Conservation (phyloP, 2,888 invertebrate species). For the Macrostomum cliftonense region DNA sequence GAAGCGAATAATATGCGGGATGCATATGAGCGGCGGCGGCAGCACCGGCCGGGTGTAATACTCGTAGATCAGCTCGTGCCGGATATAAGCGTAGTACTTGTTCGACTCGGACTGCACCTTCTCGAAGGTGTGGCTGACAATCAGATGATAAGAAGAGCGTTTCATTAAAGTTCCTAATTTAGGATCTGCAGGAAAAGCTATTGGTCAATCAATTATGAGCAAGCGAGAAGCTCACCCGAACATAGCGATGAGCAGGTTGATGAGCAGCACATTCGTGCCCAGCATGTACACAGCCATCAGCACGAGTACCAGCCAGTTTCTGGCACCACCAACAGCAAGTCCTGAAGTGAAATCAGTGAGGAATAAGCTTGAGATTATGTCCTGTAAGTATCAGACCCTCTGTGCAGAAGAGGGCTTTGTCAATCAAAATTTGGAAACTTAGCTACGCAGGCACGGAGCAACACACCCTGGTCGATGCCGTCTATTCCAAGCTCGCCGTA, state of each 20-base stretch:
- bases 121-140: conserved; percentile 6
- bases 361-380: no score
- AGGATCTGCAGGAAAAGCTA: no score
- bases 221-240: conserved; percentile 33
- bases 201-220: no score
- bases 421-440: no score
- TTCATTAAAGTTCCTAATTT: no score
- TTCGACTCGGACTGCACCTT: conserved; percentile 5
- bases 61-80: conserved; percentile 30
- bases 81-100: conserved; percentile 14
- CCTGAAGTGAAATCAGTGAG: no score
- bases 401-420: no score
- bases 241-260: conserved; percentile 37
- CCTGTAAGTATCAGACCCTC: no score
- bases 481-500: conserved; percentile 39
- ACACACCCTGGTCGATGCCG: conserved; percentile 16
- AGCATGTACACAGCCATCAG: conserved; percentile 24
- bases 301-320: conserved; percentile 19
- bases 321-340: no score
- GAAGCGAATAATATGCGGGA: conserved; percentile 12
- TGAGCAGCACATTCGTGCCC: conserved; percentile 31
- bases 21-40: conserved; percentile 29
- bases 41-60: conserved; percentile 31
- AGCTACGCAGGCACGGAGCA: no score
- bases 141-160: no score